Evolutionary conservation across 2,888 invertebrate genomes (phyloP), one percentile per base, ranked within the genome.

Genomic region (Temnothorax unifasciatus): DNA sequence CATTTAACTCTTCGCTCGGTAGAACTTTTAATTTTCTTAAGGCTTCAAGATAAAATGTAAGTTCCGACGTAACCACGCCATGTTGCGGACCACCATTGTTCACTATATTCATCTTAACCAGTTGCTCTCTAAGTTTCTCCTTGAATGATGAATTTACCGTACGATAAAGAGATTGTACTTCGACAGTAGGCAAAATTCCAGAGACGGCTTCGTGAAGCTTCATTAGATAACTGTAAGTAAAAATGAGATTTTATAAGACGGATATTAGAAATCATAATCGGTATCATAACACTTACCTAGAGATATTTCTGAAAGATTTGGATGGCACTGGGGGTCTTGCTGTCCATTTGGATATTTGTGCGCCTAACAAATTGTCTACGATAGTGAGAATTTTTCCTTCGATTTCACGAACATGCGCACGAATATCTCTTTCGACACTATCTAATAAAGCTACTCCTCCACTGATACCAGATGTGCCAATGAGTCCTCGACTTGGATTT

Each of bases 81-180:
- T 99, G 99, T 94, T 99, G 98, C 2, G 99, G 99, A 69, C 99
- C 99, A n/a, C 99, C 99, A 95, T 99, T 98, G 91, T 98, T 99
- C 82, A 97, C 97, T 90, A 99, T 98, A 93, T 98, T 98, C 96
- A 99, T 97, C 94, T 97, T 97, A 3, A 96, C 94, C 90, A 99
- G 95, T 94, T 98, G 98, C 92, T 98, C 97, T 95, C 98, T 96
- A 90, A 99, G 95, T 93, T 98, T 97, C 90, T 97, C 97, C 95
- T 98, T 98, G 94, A 99, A 99, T 92, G 97, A 97, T 93, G 96
- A 96, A 95, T 98, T 98, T 75, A 98, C 97, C 92, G 96, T 96
- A 91, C 97, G 96, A 92, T 98, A 98, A 89, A 98, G 96, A 68
- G 96, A 95, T 93, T 97, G 96, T 91, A 98, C 97, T 95, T 97